Conservation (phyloP, 2,888 invertebrate species). For the Neoitamus cyanurus region DNA sequence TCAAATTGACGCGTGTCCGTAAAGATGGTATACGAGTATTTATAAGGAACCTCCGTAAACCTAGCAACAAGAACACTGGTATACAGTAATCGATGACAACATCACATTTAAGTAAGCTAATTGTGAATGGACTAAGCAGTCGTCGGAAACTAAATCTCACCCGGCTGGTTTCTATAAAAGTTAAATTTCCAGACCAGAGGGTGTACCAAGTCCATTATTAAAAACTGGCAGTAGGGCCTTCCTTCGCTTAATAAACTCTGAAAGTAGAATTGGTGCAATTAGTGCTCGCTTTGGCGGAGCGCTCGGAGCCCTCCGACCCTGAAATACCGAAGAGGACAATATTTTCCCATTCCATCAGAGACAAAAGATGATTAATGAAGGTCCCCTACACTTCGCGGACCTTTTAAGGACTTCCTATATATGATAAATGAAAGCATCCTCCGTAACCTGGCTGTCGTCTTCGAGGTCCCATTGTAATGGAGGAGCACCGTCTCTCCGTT, state of each 20-base stretch:
- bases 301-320: not conserved
- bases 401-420: conserved; percentile 46
- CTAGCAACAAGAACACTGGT: too few species aligned
- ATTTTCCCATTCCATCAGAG: conserved; percentile 28
- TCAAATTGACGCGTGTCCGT: too few species aligned
- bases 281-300: not conserved
- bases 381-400: conserved; percentile 15
- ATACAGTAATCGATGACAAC: too few species aligned
- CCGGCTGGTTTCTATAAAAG: too few species aligned
- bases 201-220: not conserved
- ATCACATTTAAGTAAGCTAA: too few species aligned
- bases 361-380: conserved; percentile 51
- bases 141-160: too few species aligned
- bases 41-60: too few species aligned
- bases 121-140: too few species aligned
- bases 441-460: conserved; percentile 20
- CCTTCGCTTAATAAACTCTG: not conserved
- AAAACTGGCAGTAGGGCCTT: not conserved
- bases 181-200: too few species aligned
- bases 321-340: conserved; percentile 42
- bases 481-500: not conserved
- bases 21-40: too few species aligned
- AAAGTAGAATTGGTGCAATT: not conserved
- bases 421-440: conserved; percentile 48
- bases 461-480: not conserved